Evolutionary conservation across 1,140 invertebrate genomes (phyloP), one percentile per base, ranked within the genome.

Genomic region (Lepidostoma basale): DNA sequence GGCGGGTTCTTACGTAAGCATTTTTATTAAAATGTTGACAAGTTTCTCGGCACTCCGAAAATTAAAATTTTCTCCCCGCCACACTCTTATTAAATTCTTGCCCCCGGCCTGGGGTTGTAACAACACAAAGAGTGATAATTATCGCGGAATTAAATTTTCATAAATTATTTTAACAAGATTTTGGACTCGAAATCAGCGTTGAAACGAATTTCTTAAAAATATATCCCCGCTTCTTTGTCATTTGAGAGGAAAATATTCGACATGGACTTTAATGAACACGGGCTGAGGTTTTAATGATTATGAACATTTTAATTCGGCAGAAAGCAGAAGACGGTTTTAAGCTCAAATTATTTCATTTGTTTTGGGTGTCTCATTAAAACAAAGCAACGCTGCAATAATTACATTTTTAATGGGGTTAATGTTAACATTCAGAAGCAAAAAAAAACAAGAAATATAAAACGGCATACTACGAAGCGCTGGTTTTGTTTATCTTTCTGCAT

Each of bases 1-100:
- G 22, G 54, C 54, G 10, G 9, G 30, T 25, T 36, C 33, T 59
- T n/a, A 59, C 40, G 40, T 39, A 59, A 59, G 14, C 16, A 23
- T 40, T 59, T 59, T 59, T 59, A 59, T 59, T 59, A 59, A 59
- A 59, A 20, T 59, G 54, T 40, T 40, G 54, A 59, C 54, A 59
- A 33, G 36, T 59, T 23, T 18, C 22, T 33, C 2, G 42, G 54
- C 22, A 40, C 54, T 59, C 20, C 5, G 54, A 39, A 59, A 59
- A 39, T 59, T 39, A 59, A 59, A 59, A 59, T 59, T 3, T 59
- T 10, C 54, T 25, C 12, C 18, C 20, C 33, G 54, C 18, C 10
- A 23, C 10, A 23, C 54, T 33, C 49, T 54, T 30, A 54, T 54
- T 54, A 54, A 54, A 54, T 54, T 33, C 49, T 54, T 54, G 49